Evolutionary conservation across 2,113 vertebrate genomes (phyloP).

Genomic region (Macrotis lagotis): DNA sequence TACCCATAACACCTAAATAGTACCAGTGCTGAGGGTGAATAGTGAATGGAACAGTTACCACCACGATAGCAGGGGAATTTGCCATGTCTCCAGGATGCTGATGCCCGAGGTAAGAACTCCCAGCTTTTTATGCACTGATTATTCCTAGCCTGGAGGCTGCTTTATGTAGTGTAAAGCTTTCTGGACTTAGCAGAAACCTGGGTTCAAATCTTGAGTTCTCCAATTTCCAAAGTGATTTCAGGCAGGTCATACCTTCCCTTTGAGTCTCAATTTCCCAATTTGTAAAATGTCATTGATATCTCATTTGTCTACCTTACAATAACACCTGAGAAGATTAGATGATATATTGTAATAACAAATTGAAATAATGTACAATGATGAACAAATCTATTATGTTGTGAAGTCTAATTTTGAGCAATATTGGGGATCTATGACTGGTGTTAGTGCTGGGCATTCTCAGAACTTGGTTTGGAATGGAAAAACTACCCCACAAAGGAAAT

Average conservation of each 20-base stretch:
- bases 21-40: neutral
- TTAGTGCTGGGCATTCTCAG: neutral
- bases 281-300: neutral
- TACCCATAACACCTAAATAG: neutral
- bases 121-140: neutral
- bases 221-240: neutral
- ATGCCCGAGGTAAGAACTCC: neutral
- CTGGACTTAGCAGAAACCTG: neutral
- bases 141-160: neutral
- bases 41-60: neutral
- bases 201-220: neutral
- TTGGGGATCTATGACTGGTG: neutral
- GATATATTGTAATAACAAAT: neutral
- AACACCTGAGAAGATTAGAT: neutral
- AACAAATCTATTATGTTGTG: neutral
- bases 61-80: neutral
- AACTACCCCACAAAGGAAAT: neutral
- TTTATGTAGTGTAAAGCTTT: neutral
- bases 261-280: neutral
- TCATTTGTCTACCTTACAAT: neutral
- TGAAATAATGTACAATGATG: neutral
- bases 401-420: neutral
- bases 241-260: neutral
- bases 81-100: neutral
- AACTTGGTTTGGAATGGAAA: neutral